Conservation (phyloP, 2,888 invertebrate species). For the Sinelater perroti region DNA sequence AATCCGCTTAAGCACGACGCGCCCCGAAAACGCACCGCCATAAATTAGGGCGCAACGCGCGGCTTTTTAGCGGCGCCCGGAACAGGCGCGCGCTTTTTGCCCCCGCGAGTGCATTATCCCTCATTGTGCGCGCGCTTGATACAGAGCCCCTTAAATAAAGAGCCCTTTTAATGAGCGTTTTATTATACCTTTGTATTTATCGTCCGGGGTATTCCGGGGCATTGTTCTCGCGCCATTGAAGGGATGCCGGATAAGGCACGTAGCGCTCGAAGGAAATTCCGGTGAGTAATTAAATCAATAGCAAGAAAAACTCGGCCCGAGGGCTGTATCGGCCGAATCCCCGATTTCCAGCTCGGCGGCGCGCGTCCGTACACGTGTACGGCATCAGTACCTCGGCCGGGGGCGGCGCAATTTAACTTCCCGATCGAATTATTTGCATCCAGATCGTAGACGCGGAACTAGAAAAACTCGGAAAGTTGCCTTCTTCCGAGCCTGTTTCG, state of each 20-base stretch:
- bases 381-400: too few relatives aligned
- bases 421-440: constrained; percentile 14
- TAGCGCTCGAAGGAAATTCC: constrained; percentile 15
- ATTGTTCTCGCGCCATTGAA: constrained; percentile 23
- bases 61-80: too few relatives aligned
- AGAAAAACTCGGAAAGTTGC: not conserved
- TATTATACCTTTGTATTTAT: constrained; percentile 31
- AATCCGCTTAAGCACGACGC: too few relatives aligned
- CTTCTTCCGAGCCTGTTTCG: constrained; percentile 5
- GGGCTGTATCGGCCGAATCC: not conserved
- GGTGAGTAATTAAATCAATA: constrained; percentile 13
- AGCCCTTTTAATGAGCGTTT: constrained; percentile 28
- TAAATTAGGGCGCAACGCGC: too few relatives aligned
- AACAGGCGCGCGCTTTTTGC: constrained; percentile 20
- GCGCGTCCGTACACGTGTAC: too few relatives aligned
- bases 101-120: constrained; percentile 27
- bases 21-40: too few relatives aligned
- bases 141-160: constrained; percentile 23
- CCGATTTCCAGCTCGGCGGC: too few relatives aligned
- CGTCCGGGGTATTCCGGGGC: constrained; percentile 18
- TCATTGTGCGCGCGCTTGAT: constrained; percentile 24
- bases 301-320: constrained; percentile 5
- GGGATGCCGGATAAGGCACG: constrained; percentile 16
- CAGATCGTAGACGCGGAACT: not conserved
- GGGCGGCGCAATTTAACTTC: constrained; percentile 13